Base-by-base conservation (phyloP, 2,797 vertebrate genomes). In the Basileuterus tristriatus region DNA sequence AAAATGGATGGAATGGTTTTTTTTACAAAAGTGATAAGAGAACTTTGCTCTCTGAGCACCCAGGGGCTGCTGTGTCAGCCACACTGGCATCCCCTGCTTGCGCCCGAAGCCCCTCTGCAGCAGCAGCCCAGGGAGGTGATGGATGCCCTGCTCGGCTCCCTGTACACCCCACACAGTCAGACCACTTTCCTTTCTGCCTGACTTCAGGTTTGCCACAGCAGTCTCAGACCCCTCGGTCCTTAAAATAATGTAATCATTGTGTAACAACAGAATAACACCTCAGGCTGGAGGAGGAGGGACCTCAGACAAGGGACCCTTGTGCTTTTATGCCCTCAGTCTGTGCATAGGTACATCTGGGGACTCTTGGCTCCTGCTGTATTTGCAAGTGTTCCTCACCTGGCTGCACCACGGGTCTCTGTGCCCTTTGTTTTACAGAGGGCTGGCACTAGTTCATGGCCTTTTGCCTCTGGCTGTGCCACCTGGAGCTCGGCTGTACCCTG, bases 51-150 rank as follows among this genome's bases (percentile, higher is more conserved):
- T 44, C n/a, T 43, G 30, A 15, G 13, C 8, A 8, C 29, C 30
- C 37, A 37, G 44, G 26, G 21, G 20, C 24, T 1, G 2, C 53
- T 47, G 19, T 62, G 26, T 41, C 16, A 36, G 32, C 29, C 20
- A 5, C 34, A 12, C 15, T 53, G 30, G 9, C 17, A 34, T 14
- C 24, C 5, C 30, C 15, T 27, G 4, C 36, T 46, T 62, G 55
- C 15, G 32, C 24, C 36, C 0, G 1, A 41, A 49, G 19, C 12
- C 15, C 8, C 8, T 27, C 32, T 1, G 2, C 3, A 5, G 8
- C 0, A 0, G 12, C 0, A 0, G 41, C 36, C 32, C 27, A 26
- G 43, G 8, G 23, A 37, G 20, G 5, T 4, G 5, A 24, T 43
- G 49, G 32, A 29, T 69, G 11, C 6, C 11, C 8, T 39, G 11